Evolutionary conservation across 2,113 vertebrate genomes (phyloP).

Genomic region (Poecilia latipinna): DNA sequence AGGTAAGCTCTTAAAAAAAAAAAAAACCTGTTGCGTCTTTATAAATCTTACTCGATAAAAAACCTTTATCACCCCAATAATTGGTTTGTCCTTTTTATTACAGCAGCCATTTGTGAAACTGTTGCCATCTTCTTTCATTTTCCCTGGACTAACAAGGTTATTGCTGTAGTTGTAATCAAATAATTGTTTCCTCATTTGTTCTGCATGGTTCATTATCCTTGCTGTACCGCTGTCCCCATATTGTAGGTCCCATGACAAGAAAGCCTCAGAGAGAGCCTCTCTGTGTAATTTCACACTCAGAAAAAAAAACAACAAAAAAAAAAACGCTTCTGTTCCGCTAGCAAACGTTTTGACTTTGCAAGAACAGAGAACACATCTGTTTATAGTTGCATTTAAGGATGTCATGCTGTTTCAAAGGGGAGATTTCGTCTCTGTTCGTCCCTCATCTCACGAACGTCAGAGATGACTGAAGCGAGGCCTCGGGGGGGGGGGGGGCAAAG

Average conservation of each 20-base stretch:
- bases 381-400: constrained; percentile 31
- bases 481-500: constrained; percentile 12
- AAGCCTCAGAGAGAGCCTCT: constrained; percentile 37
- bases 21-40: not conserved
- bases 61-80: not conserved
- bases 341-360: constrained; percentile 10
- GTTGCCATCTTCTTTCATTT: not conserved
- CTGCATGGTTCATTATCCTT: constrained; percentile 50
- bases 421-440: constrained; percentile 13
- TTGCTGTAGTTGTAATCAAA: constrained; percentile 35
- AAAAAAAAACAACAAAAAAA: constrained; percentile 20
- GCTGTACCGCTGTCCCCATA: constrained; percentile 29
- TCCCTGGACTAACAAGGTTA: not conserved
- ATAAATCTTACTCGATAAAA: not conserved
- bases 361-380: constrained; percentile 43
- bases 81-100: not conserved
- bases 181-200: constrained; percentile 30
- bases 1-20: not conserved
- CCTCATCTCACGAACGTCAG: constrained; percentile 16
- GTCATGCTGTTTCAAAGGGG: constrained; percentile 14
- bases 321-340: constrained; percentile 6
- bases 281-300: constrained; percentile 41
- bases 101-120: not conserved
- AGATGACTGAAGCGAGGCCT: constrained; percentile 23
- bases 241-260: constrained; percentile 35